These are phyloP conservation scores for Eidolon helvum DNA, from an alignment of 2,113 vertebrate genomes.

Conservation along the genomic window DNA sequence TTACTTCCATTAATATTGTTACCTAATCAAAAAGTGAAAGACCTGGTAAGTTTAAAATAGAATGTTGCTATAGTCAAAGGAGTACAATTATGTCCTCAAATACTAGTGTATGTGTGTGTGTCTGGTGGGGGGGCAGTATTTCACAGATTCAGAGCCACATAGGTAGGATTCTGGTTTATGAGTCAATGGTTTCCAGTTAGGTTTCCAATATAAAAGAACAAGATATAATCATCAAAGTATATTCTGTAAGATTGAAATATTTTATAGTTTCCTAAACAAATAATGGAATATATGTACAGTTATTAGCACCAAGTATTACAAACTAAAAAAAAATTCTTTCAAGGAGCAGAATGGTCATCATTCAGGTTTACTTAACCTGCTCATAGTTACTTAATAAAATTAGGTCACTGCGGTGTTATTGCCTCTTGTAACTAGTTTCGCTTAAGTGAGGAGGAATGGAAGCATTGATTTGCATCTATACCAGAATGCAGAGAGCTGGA, in stretches of 20 bases:
- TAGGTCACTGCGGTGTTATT: constrained; percentile 35
- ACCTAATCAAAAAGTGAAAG: neutral
- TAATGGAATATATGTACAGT: neutral
- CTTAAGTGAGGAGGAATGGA: constrained; percentile 18
- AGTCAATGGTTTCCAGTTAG: constrained; percentile 4
- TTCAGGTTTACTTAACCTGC: constrained; percentile 56
- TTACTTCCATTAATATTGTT: neutral
- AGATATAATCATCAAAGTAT: neutral
- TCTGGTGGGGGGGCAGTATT: neutral
- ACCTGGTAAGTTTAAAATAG: neutral
- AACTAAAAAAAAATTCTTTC: neutral
- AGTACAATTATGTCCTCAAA: neutral
- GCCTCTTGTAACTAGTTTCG: constrained; percentile 32
- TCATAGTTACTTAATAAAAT: constrained; percentile 56
- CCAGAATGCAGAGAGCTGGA: neutral
- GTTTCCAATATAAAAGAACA: neutral
- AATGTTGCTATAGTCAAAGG: neutral
- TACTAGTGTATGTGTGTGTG: neutral
- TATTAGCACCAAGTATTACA: neutral
- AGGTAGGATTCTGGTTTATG: neutral
- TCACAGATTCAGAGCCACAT: neutral
- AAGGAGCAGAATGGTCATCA: neutral
- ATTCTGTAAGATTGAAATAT: neutral
- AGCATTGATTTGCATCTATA: constrained; percentile 12
- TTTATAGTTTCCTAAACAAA: neutral